Evolutionary conservation across 2,888 invertebrate species (phyloP).

Genomic region (Cotesia congregata): DNA sequence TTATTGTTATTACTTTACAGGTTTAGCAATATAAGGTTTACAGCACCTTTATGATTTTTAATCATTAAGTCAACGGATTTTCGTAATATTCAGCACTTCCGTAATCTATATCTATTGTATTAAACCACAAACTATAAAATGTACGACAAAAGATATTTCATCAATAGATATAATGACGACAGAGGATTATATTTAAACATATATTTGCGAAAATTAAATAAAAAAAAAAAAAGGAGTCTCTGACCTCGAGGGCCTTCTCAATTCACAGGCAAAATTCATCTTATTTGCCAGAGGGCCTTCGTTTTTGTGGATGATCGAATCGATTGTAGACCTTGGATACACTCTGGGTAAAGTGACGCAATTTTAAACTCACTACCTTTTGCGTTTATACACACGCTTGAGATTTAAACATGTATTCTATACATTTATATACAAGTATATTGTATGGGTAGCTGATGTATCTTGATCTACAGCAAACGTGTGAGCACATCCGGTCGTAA

Average conservation of each 20-base stretch:
- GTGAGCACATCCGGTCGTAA: constrained; percentile 13
- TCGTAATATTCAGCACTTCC: neutral
- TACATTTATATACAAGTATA: constrained; percentile 10
- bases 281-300: constrained; percentile 48
- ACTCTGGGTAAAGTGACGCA: constrained; percentile 41
- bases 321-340: constrained; percentile 53
- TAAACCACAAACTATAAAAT: neutral
- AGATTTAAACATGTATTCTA: constrained; percentile 21
- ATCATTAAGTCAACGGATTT: neutral
- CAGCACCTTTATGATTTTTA: neutral
- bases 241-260: constrained; percentile 21
- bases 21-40: neutral
- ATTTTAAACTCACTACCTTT: constrained; percentile 23
- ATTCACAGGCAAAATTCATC: constrained; percentile 27
- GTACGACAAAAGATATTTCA: neutral
- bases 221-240: neutral
- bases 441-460: neutral
- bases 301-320: constrained; percentile 56
- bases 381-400: constrained; percentile 30
- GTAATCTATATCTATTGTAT: neutral
- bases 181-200: neutral
- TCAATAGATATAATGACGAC: neutral
- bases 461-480: neutral
- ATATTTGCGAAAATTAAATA: constrained; percentile 16
- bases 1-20: neutral